Conservation (phyloP, 2,797 vertebrate species). For the Syndactyla subalaris region DNA sequence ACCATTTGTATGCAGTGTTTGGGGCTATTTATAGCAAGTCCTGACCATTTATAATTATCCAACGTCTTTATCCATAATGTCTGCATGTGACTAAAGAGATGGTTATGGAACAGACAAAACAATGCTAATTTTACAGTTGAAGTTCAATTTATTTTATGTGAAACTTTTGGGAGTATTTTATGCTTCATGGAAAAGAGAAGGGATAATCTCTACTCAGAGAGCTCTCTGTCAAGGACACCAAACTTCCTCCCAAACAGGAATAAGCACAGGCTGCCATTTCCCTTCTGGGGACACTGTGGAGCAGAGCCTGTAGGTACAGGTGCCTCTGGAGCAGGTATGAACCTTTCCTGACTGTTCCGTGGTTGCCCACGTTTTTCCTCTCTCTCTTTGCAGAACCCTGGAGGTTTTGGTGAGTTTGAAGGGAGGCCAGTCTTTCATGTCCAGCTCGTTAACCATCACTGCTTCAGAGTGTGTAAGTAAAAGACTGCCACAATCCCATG, state of each 20-base stretch:
- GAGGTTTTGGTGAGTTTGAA: slow-evolving; percentile 93
- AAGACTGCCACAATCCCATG: background rate
- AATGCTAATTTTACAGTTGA: background rate
- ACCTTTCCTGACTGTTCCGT: background rate
- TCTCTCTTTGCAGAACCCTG: slow-evolving; percentile 82
- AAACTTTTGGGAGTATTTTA: background rate
- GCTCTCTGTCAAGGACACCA: background rate
- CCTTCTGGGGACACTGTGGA: background rate
- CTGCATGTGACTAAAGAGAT: slow-evolving; percentile 29
- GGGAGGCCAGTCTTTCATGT: slow-evolving; percentile 85
- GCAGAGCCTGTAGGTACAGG: background rate
- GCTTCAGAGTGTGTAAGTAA: slow-evolving; percentile 93
- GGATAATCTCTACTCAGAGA: background rate
- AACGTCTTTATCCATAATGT: slow-evolving; percentile 44
- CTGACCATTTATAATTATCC: slow-evolving; percentile 65
- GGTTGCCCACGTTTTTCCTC: background rate
- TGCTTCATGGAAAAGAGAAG: background rate
- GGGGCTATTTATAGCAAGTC: slow-evolving; percentile 60
- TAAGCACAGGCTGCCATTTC: background rate
- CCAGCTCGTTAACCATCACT: slow-evolving; percentile 84
- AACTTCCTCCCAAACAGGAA: background rate
- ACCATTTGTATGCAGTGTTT: slow-evolving; percentile 51
- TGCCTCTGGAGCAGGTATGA: rapidly evolving
- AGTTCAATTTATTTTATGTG: background rate
- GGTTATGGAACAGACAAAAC: slow-evolving; percentile 10